These are phyloP conservation scores for Potorous gilbertii DNA, from an alignment of 2,797 vertebrate genomes.

Conservation along the genomic window DNA sequence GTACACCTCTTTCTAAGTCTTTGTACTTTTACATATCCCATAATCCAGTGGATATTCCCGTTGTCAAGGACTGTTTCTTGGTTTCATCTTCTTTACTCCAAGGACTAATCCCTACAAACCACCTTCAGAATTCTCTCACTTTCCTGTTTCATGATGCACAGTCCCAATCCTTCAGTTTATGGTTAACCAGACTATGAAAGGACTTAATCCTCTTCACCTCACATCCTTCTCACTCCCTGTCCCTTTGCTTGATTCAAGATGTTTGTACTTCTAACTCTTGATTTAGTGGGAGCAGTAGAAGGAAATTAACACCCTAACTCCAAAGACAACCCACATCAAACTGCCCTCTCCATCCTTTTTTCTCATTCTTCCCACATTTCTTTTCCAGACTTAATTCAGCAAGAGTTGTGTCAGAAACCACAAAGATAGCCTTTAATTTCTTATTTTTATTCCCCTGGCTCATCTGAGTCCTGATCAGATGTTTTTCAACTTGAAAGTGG, in stretches of 20 bases:
- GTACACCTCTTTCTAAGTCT: not conserved
- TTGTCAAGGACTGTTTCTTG: not conserved
- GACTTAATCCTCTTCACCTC: conserved; percentile 29
- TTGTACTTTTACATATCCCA: not conserved
- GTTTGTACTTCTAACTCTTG: not conserved
- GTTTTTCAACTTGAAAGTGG: conserved; percentile 53
- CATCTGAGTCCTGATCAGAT: conserved; percentile 21
- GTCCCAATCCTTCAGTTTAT: conserved; percentile 1
- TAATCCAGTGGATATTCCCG: not conserved
- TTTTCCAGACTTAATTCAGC: not conserved
- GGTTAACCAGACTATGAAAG: not conserved
- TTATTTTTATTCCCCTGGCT: conserved; percentile 23
- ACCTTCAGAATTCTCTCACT: conserved; percentile 13
- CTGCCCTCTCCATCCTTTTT: not conserved
- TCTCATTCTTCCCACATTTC: not conserved
- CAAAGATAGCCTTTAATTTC: not conserved
- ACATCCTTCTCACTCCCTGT: not conserved
- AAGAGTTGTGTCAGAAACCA: not conserved
- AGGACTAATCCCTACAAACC: not conserved
- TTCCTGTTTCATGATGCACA: conserved; percentile 7
- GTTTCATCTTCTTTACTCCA: not conserved
- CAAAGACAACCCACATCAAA: not conserved
- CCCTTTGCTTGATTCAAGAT: not conserved
- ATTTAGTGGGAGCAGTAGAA: not conserved
- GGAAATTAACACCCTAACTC: not conserved